Evolutionary conservation across 1,140 invertebrate species (phyloP).

Genomic region (Tachypleus tridentatus): DNA sequence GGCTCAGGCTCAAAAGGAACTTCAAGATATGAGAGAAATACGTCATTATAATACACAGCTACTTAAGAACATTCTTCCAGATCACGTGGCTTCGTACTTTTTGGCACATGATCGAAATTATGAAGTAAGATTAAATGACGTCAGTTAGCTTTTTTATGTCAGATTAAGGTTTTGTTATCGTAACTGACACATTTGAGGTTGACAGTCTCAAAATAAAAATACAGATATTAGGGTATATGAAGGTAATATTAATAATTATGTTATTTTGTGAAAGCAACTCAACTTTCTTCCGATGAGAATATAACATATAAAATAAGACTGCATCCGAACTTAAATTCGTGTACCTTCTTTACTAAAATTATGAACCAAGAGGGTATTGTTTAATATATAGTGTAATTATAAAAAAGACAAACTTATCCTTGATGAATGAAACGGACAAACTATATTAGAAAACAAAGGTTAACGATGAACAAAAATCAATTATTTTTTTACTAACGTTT

Average conservation of each 20-base stretch:
- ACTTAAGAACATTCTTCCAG: conserved; percentile 85
- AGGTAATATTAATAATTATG: too few relatives aligned
- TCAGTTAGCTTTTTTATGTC: not conserved
- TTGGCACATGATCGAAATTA: conserved; percentile 58
- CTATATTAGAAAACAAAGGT: too few relatives aligned
- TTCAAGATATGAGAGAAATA: conserved; percentile 81
- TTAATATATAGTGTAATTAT: too few relatives aligned
- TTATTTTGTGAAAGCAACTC: too few relatives aligned
- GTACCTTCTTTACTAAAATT: not conserved
- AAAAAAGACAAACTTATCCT: too few relatives aligned
- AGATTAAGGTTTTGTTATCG: not conserved
- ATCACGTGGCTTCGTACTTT: conserved; percentile 90
- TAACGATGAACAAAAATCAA: too few relatives aligned
- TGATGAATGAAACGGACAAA: too few relatives aligned
- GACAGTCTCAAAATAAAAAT: too few relatives aligned
- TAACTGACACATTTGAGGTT: too few relatives aligned
- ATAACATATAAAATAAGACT: not conserved
- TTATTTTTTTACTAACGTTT: too few relatives aligned
- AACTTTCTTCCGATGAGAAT: not conserved
- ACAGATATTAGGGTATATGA: too few relatives aligned
- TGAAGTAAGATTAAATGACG: conserved; percentile 37
- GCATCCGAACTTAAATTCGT: not conserved
- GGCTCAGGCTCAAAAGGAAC: conserved; percentile 74
- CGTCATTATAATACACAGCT: conserved; percentile 71
- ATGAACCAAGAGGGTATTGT: too few relatives aligned